These are phyloP conservation scores for Sturnus vulgaris DNA, from an alignment of 2,113 vertebrate species.

Conservation along the genomic window DNA sequence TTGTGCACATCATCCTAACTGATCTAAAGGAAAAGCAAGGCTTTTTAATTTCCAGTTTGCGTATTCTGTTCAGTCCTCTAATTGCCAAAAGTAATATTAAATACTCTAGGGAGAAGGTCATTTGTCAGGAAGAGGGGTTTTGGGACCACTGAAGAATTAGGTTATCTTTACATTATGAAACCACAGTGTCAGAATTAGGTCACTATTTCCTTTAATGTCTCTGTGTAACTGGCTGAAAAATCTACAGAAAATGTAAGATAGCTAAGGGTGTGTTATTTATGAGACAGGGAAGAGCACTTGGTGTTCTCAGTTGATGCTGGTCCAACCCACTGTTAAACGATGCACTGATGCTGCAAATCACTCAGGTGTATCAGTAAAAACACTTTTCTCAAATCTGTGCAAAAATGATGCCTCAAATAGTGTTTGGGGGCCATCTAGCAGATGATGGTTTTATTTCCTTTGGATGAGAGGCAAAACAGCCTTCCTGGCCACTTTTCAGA, in stretches of 20 bases:
- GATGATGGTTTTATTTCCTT: neutral
- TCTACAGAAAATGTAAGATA: neutral
- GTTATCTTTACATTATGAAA: conserved; percentile 36
- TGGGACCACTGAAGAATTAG: conserved; percentile 8
- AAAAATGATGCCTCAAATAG: neutral
- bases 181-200: conserved; percentile 15
- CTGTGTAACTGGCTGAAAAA: neutral
- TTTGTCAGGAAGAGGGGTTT: neutral
- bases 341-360: neutral
- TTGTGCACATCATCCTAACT: neutral
- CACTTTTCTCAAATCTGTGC: neutral
- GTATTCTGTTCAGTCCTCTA: neutral
- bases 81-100: neutral
- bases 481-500: conserved; percentile 19
- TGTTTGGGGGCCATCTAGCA: neutral
- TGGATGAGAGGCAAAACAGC: neutral
- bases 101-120: neutral
- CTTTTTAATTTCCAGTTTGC: neutral
- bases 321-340: neutral
- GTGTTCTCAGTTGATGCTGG: neutral
- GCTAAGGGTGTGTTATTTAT: neutral
- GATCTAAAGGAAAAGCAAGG: neutral
- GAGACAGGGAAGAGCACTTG: neutral
- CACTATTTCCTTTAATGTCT: conserved; percentile 16
- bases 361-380: neutral